These are phyloP conservation scores for Simalia tracyae DNA, from an alignment of 2,797 vertebrate species.

Conservation along the genomic window DNA sequence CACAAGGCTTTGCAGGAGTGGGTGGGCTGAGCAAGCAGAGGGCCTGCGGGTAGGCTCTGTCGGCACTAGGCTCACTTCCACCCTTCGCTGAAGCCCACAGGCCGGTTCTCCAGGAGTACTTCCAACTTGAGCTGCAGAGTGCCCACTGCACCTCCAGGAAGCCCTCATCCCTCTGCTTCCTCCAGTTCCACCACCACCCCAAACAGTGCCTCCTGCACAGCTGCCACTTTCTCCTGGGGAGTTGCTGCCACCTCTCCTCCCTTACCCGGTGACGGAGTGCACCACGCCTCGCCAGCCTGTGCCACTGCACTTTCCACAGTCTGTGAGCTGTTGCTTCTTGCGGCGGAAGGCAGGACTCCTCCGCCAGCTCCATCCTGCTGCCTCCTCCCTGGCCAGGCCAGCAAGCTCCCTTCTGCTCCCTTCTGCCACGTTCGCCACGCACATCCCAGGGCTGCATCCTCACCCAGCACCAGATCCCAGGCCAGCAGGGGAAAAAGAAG, in stretches of 20 bases:
- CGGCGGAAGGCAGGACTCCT: neutral
- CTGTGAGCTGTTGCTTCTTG: neutral
- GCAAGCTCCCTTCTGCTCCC: too few species aligned
- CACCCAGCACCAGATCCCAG: neutral
- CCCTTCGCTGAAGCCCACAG: neutral
- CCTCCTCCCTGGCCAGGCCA: too few species aligned
- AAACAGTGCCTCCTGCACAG: neutral
- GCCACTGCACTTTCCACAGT: neutral
- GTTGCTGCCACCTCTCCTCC: neutral
- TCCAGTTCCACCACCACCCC: neutral
- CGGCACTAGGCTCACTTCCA: too few species aligned
- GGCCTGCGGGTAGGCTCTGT: too few species aligned
- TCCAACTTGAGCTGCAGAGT: neutral
- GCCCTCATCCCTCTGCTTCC: neutral
- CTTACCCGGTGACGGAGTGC: neutral
- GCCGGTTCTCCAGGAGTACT: neutral
- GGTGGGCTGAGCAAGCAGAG: too few species aligned
- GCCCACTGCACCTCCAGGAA: neutral
- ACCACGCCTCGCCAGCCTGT: neutral
- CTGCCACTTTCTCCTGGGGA: neutral
- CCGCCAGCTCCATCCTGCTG: neutral
- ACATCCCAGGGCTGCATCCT: too few species aligned
- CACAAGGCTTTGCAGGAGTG: too few species aligned
- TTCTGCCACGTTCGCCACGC: too few species aligned
- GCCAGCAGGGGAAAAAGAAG: neutral